Conservation (phyloP, 1,140 invertebrate genomes). For the Drosophila ercepeae region DNA sequence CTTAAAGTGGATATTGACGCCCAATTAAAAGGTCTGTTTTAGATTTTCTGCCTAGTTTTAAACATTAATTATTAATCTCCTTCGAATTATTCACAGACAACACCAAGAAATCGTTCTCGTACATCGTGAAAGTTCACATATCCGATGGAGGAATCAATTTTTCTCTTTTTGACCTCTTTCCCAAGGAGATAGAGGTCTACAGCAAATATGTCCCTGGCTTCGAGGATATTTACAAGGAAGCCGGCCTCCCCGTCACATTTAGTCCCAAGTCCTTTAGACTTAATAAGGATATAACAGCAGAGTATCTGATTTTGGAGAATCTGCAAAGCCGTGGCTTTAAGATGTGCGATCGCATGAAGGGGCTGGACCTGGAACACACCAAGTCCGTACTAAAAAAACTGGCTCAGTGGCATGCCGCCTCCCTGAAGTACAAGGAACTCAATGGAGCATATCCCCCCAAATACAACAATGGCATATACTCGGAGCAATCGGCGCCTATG, state of each 20-base stretch:
- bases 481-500: conserved; percentile 9
- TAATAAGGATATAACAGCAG: conserved; percentile 10
- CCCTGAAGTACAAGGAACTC: conserved; percentile 69
- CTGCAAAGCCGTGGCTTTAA: conserved; percentile 19
- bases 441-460: conserved; percentile 42
- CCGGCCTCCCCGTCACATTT: conserved; percentile 33
- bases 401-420: conserved; percentile 85
- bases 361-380: conserved; percentile 85
- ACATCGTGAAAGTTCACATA: conserved; percentile 34
- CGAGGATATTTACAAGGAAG: conserved; percentile 32
- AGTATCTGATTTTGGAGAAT: conserved; percentile 48
- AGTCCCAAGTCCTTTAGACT: conserved; percentile 39
- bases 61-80: not conserved
- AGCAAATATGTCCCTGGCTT: conserved; percentile 42
- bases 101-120: conserved; percentile 27
- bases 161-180: conserved; percentile 30
- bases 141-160: not conserved
- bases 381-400: conserved; percentile 84
- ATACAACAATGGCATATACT: conserved; percentile 22
- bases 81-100: conserved; percentile 10
- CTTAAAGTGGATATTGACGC: conserved; percentile 37
- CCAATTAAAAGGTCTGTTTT: conserved; percentile 35
- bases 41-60: not conserved
- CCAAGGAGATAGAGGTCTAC: conserved; percentile 52
- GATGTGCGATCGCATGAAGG: conserved; percentile 60